phyloP scores from a whole-genome alignment of 2,113 vertebrate genomes.

The Euleptes europaea region DNA sequence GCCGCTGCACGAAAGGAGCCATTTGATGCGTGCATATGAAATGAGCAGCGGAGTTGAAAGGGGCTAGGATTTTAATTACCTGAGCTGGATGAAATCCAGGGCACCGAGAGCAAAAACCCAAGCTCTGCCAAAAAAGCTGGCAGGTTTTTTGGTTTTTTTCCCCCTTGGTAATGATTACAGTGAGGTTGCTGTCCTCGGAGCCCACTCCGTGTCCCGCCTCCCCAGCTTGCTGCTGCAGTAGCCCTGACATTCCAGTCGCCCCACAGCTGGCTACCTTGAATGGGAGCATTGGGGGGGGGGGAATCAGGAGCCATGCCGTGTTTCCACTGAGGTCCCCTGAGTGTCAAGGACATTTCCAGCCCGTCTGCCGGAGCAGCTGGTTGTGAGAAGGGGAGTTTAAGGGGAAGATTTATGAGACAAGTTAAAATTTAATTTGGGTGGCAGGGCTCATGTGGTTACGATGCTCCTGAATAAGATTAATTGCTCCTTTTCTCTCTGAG shows the following conservation, averaged over 20 bases:
- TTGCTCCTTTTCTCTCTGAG: conserved; percentile 28
- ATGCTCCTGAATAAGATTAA: conserved; percentile 52
- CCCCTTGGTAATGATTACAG: background rate
- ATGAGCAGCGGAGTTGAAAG: background rate
- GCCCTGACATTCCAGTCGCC: background rate
- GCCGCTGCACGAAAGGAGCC: background rate
- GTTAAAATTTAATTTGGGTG: conserved; percentile 69
- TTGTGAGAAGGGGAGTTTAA: conserved; percentile 22
- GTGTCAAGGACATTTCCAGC: conserved; percentile 18
- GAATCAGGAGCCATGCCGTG: no score
- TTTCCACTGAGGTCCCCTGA: background rate
- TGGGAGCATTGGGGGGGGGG: background rate
- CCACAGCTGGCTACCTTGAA: background rate
- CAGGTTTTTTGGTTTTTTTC: no score
- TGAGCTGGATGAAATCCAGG: conserved; percentile 12
- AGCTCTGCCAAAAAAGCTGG: background rate
- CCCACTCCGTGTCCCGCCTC: background rate
- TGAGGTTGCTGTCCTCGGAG: background rate
- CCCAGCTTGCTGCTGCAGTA: background rate
- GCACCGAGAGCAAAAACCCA: background rate
- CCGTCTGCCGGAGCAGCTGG: background rate
- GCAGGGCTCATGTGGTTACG: conserved; percentile 46
- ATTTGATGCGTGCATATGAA: background rate
- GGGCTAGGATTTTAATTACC: conserved; percentile 21
- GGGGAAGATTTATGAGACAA: conserved; percentile 62